These are phyloP conservation scores for Zaprionus capensis DNA, from an alignment of 1,140 invertebrate genomes.

Conservation along the genomic window DNA sequence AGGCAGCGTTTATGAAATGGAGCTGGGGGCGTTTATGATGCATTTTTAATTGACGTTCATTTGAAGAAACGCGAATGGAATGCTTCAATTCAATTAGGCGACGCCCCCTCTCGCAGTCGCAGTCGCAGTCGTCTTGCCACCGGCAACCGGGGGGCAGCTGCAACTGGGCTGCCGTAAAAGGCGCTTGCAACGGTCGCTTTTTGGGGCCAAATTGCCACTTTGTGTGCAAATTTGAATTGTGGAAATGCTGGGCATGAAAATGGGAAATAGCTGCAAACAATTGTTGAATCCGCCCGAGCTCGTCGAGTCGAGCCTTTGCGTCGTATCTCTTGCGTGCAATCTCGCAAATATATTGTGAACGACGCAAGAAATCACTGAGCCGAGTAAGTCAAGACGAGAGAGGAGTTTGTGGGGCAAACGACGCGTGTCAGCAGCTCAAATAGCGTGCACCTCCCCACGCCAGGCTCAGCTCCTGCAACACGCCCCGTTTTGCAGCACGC, in stretches of 20 bases:
- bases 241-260: constrained; percentile 71
- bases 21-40: constrained; percentile 79
- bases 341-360: constrained; percentile 69
- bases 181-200: constrained; percentile 69
- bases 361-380: constrained; percentile 55
- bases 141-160: constrained; percentile 19
- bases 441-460: not conserved
- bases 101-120: constrained; percentile 15
- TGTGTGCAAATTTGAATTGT: constrained; percentile 82
- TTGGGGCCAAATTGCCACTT: constrained; percentile 79
- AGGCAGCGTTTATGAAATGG: constrained; percentile 75
- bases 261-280: constrained; percentile 60
- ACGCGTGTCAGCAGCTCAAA: constrained; percentile 20
- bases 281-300: constrained; percentile 46
- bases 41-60: constrained; percentile 82
- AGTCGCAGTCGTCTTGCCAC: not conserved
- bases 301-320: constrained; percentile 2
- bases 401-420: constrained; percentile 14
- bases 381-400: constrained; percentile 3
- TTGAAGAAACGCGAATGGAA: constrained; percentile 74
- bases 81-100: constrained; percentile 78
- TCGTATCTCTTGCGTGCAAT: constrained; percentile 67
- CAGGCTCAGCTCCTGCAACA: constrained; percentile 11
- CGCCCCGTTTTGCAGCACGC: constrained; percentile 45
- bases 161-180: constrained; percentile 65